Conservation (phyloP, 2,888 invertebrate genomes). For the Hoplodrina ambigua region DNA sequence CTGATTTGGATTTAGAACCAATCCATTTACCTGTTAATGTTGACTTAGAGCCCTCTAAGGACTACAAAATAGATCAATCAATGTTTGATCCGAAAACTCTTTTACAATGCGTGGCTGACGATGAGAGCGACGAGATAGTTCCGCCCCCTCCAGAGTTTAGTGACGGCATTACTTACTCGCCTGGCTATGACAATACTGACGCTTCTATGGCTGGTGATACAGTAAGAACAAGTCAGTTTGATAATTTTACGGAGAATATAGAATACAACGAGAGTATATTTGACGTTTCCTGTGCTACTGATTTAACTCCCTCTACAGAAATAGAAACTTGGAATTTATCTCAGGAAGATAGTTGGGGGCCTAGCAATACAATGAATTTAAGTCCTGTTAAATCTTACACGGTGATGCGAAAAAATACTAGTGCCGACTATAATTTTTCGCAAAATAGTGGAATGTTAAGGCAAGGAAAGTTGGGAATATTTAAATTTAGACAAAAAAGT, state of each 20-base stretch:
- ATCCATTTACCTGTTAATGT: constrained; percentile 29
- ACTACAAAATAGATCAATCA: constrained; percentile 72
- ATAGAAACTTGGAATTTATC: constrained; percentile 79
- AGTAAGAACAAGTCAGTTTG: neutral
- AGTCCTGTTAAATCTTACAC: constrained; percentile 63
- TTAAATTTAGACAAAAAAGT: constrained; percentile 74
- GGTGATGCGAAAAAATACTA: constrained; percentile 60
- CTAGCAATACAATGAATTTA: constrained; percentile 22
- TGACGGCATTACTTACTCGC: constrained; percentile 61
- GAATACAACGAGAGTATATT: constrained; percentile 57
- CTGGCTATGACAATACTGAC: constrained; percentile 14
- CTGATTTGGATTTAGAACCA: constrained; percentile 42
- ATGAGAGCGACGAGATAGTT: constrained; percentile 68
- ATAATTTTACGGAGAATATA: constrained; percentile 15
- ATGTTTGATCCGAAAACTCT: constrained; percentile 84
- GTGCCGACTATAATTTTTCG: constrained; percentile 25
- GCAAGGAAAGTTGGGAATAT: constrained; percentile 70
- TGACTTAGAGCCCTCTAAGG: constrained; percentile 39
- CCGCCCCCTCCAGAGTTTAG: constrained; percentile 81
- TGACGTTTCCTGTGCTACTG: constrained; percentile 51
- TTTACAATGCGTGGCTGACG: constrained; percentile 71
- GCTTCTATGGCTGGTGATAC: neutral
- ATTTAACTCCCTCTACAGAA: constrained; percentile 70
- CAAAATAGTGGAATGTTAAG: constrained; percentile 35
- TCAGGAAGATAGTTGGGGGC: constrained; percentile 58